These are phyloP conservation scores for Fundulus diaphanus DNA, from an alignment of 2,797 vertebrate genomes.

Conservation along the genomic window DNA sequence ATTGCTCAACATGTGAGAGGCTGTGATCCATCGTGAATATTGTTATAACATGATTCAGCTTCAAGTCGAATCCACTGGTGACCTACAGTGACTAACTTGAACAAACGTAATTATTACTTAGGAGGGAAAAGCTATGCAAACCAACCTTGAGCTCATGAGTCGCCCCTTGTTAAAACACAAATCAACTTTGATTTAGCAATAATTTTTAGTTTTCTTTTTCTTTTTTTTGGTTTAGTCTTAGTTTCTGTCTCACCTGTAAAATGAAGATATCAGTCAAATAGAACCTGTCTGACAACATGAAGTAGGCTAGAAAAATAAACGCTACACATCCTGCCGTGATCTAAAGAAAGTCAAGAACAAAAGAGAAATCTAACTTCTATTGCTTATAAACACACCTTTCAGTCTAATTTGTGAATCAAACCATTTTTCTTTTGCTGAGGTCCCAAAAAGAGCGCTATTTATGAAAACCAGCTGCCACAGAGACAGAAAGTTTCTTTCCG, in stretches of 20 bases:
- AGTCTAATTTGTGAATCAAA: neutral
- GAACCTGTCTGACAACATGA: no score
- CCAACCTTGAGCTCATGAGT: no score
- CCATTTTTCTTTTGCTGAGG: neutral
- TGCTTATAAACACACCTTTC: neutral
- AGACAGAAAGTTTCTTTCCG: no score
- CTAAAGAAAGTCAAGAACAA: no score
- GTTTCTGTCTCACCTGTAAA: no score
- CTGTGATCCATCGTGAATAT: conserved; percentile 42
- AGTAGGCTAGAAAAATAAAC: neutral
- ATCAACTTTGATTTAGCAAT: no score
- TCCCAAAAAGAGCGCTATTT: neutral
- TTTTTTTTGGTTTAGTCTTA: no score
- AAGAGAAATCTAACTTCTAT: neutral
- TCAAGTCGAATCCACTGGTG: conserved; percentile 5
- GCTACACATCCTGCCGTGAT: neutral
- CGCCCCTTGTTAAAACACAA: no score
- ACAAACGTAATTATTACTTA: neutral
- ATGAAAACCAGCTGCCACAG: no score
- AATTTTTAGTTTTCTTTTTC: no score
- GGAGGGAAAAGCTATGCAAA: no score
- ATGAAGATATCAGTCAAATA: no score
- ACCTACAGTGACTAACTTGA: conserved; percentile 12
- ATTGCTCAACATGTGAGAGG: conserved; percentile 43
- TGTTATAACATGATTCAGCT: conserved; percentile 51